Conservation (phyloP, 2,797 vertebrate species). For the Hirundo rustica region DNA sequence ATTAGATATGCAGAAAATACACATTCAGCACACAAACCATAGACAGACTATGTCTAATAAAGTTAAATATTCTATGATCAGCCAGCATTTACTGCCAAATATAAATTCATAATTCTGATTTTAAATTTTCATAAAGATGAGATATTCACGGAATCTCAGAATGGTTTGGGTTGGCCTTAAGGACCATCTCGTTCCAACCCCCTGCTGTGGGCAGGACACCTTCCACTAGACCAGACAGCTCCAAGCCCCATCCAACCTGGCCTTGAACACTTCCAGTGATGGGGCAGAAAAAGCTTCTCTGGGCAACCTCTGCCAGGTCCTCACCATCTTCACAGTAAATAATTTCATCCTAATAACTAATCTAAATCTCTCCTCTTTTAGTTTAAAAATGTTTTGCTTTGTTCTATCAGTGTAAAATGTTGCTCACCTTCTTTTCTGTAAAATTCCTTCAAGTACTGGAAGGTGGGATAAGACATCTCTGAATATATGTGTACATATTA, state of each 20-base stretch:
- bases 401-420: not conserved
- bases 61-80: not conserved
- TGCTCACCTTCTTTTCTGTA: not conserved
- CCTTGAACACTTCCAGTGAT: not conserved
- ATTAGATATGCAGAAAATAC: not conserved
- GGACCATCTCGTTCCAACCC: fast-evolving
- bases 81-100: not conserved
- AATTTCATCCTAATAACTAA: not conserved
- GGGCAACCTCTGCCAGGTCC: not conserved
- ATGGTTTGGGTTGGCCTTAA: not conserved
- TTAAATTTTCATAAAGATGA: not conserved
- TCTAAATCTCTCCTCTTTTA: not conserved
- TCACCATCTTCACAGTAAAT: not conserved
- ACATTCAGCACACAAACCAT: not conserved
- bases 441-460: not conserved
- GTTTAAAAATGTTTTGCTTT: not conserved
- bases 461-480: not conserved
- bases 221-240: not conserved
- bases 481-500: not conserved
- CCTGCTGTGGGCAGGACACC: not conserved
- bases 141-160: not conserved
- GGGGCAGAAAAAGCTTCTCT: not conserved
- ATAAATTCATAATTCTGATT: not conserved
- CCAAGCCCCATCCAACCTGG: not conserved
- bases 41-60: not conserved